Evolutionary conservation across 2,113 vertebrate genomes (phyloP).

Genomic region (Anarrhichthys ocellatus): DNA sequence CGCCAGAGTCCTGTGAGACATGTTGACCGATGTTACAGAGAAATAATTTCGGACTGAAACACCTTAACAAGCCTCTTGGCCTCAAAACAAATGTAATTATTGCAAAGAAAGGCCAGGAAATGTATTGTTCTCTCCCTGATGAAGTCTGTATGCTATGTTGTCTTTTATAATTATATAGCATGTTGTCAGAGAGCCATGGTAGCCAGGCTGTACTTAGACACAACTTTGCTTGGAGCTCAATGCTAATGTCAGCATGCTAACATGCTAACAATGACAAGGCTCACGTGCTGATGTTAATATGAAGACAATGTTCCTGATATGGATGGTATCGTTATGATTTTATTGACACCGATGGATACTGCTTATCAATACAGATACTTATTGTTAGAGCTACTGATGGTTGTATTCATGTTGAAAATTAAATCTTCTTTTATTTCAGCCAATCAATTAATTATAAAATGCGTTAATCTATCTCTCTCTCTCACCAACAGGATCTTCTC

Average conservation of each 20-base stretch:
- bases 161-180: neutral
- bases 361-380: no score
- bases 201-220: neutral
- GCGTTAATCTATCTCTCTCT: no score
- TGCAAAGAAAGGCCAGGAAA: neutral
- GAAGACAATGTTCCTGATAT: neutral
- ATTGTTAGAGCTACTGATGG: no score
- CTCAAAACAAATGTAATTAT: neutral
- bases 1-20: neutral
- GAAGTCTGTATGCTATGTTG: neutral
- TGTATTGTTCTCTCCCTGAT: neutral
- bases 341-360: no score
- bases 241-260: neutral
- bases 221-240: neutral
- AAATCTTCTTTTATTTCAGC: no score
- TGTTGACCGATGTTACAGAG: neutral
- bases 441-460: no score
- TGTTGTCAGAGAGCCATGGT: neutral
- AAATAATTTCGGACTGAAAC: neutral
- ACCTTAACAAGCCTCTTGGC: neutral
- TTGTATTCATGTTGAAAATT: no score
- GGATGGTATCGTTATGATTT: no score
- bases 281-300: neutral
- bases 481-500: no score
- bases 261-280: neutral